Base-by-base conservation (phyloP, 1,140 invertebrate genomes). In the Drosophila trapezifrons region DNA sequence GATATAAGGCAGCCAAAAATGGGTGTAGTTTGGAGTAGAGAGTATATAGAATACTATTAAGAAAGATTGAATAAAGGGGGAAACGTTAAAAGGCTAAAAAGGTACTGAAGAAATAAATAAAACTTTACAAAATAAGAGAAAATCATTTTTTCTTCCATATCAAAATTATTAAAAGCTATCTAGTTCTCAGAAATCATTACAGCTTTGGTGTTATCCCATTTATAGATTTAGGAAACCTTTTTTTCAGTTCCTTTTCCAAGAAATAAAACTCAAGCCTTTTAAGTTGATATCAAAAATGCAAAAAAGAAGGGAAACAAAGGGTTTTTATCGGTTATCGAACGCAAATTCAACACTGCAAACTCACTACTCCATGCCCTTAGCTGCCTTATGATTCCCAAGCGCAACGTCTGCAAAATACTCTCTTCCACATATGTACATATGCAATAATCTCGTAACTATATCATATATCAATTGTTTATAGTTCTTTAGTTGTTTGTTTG, bases 361-460 rank as follows among this genome's bases (percentile, higher is more conserved):
- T 32, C 32, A 32, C 32, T 12, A 12, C 10, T 17, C n/a, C 2
- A n/a, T 38, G 4, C 15, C 20, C 15, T n/a, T 55, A 52, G 49
- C 49, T 57, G 13, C n/a, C 63, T 63, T 62, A 27, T 18, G 1
- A 20, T 6, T n/a, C 7, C 12, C 17, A 65, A 66, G 32, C 45
- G 43, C 58, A 63, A 17, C 20, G 42, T 35, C 22, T 51, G n/a
- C 13, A 20, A 15, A 18, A 17, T 17, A 29, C 4, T 43, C 6
- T 42, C 51, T 66, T 65, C 43, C n/a, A n/a, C 51, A 54, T 73
- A 54, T 73, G 38, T 71, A 59, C 54, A 69, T 38, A 32, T 37
- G n/a, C n/a, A 15, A 51, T 56, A 51, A 42, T 35, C n/a, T 38
- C 25, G 13, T 17, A 40, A 17, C 22, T 25, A 13, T 22, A 37